phyloP scores from a whole-genome alignment of 30 jellyfish, hydroid and myxozoan genomes.

The Aurelia sp. region DNA sequence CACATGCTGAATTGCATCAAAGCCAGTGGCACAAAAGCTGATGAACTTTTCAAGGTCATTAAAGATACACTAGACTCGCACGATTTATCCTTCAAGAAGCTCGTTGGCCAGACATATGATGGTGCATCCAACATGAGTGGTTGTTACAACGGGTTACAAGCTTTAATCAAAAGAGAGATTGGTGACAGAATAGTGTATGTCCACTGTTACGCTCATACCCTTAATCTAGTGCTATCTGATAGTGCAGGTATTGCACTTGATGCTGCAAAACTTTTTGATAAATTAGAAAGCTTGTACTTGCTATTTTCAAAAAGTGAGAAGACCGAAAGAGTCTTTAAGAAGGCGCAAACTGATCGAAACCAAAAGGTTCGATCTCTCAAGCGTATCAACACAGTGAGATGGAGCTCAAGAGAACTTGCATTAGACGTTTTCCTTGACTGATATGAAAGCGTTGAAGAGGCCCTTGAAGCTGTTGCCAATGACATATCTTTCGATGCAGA shows the following conservation, averaged over 20 bases:
- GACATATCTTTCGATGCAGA: slow-evolving; percentile 14
- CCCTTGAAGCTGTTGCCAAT: slow-evolving; percentile 12
- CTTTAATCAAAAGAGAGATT: slow-evolving; percentile 18
- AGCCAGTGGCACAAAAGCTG: slow-evolving; percentile 34
- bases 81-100: slow-evolving; percentile 21
- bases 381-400: slow-evolving; percentile 53
- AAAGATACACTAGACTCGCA: slow-evolving; percentile 11
- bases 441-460: slow-evolving; percentile 14
- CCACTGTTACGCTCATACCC: slow-evolving; percentile 49
- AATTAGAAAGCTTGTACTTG: slow-evolving; percentile 6
- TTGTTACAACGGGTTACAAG: slow-evolving; percentile 46
- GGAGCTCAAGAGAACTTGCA: slow-evolving; percentile 50
- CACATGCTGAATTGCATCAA: slow-evolving; percentile 18
- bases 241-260: slow-evolving; percentile 43
- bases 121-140: slow-evolving; percentile 3
- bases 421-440: slow-evolving; percentile 16
- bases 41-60: slow-evolving; percentile 8
- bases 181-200: slow-evolving; percentile 22
- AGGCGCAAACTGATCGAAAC: slow-evolving; percentile 16
- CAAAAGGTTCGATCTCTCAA: slow-evolving; percentile 2
- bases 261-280: slow-evolving; percentile 41
- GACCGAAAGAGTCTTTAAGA: slow-evolving; percentile 3
- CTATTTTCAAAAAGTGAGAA: slow-evolving; percentile 10
- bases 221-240: slow-evolving; percentile 40
- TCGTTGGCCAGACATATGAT: slow-evolving; percentile 58